Base-by-base conservation (phyloP, 2,888 invertebrate genomes). In the Lobophora halterata region DNA sequence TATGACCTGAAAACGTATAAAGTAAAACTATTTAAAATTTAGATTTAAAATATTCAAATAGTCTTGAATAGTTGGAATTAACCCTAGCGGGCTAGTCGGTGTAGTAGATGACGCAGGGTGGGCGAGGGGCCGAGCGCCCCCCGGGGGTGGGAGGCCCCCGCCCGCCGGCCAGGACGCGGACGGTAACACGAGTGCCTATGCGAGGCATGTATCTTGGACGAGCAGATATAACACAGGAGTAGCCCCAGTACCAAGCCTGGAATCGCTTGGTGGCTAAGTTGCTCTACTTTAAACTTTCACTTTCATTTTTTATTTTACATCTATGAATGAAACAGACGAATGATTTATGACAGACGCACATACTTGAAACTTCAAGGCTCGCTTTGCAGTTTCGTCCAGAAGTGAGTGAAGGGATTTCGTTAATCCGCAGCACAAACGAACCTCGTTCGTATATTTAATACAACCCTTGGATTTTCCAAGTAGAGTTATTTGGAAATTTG, bases 171-270 rank as follows among this genome's bases (percentile, higher is more conserved):
- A 74, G 77, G 72, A 77, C 80, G 79, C 81, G 81, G 83, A 80
- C 86, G 85, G 86, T 86, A 85, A 86, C 83, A 83, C 85, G 85
- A 85, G 83, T 81, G 85, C 85, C 85, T 85, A 85, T 86, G 86
- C 86, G 86, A 86, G 80, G 82, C 86, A 87, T 86, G 86, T 87
- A 87, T 87, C 86, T 87, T 87, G 86, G 85, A 83, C 86, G 80
- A 79, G 79, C 86, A 85, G 86, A 87, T 87, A 87, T 86, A 86
- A 85, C 83, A 81, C 82, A 81, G 82, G 82, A 86, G 86, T 86
- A 86, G 86, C 86, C 86, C 86, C 80, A 75, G 81, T 78, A 81
- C 85, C 75, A 76, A 70, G 78, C 76, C 74, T 76, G 57, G 64
- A 58, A 54, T 33, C 38, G 51, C 14, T 57, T 38, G 57, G 40